Evolutionary conservation across 2,797 vertebrate genomes (phyloP).

Genomic region (Natrix natrix): DNA sequence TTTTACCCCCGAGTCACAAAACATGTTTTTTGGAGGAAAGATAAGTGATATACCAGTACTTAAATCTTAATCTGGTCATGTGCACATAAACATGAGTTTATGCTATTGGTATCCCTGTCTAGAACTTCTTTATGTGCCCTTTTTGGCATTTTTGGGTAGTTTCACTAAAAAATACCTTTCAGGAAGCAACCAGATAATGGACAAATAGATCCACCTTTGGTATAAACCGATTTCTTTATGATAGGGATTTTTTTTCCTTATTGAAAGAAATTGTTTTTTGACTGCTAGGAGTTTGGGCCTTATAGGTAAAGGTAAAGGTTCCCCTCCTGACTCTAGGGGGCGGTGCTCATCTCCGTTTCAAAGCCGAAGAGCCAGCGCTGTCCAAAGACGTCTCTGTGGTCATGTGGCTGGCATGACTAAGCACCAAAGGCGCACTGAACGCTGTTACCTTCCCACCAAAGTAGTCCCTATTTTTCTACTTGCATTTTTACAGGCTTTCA

Average conservation of each 20-base stretch:
- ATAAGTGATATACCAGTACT: not conserved
- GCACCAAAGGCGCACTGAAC: too few species aligned
- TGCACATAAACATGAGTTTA: not conserved
- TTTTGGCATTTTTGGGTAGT: not conserved
- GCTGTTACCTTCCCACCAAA: too few species aligned
- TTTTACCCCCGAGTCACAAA: not conserved
- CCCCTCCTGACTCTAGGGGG: too few species aligned
- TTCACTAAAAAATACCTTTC: not conserved
- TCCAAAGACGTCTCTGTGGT: too few species aligned
- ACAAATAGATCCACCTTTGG: not conserved
- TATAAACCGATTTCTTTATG: not conserved
- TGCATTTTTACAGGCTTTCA: too few species aligned
- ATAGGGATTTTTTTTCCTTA: not conserved
- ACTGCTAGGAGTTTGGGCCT: not conserved
- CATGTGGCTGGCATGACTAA: too few species aligned
- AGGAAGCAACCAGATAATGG: not conserved
- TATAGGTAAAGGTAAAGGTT: too few species aligned
- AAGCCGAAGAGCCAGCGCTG: too few species aligned
- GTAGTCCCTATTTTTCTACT: too few species aligned
- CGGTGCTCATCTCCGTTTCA: too few species aligned
- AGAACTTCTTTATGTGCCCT: too few species aligned
- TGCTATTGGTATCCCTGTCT: not conserved
- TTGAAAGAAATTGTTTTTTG: not conserved
- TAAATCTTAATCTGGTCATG: not conserved
- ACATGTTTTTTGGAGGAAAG: not conserved